Conservation (phyloP, 2,113 vertebrate genomes). For the Neolamprologus devosi region DNA sequence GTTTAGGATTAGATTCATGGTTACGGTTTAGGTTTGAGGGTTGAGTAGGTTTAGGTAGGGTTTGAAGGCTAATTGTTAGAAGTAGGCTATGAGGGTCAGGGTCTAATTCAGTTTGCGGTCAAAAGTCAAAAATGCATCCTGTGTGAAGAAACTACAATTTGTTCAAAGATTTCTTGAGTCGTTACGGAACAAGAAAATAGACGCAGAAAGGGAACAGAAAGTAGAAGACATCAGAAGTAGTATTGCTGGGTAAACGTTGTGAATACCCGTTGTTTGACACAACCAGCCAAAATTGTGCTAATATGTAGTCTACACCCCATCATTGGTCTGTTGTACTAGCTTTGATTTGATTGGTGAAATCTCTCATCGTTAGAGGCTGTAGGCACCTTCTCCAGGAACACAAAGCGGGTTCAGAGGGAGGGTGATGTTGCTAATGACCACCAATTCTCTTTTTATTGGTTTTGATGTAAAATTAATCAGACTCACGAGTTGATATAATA, state of each 20-base stretch:
- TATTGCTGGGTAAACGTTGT: neutral
- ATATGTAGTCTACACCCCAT: neutral
- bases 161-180: neutral
- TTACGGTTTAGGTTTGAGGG: neutral
- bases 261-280: neutral
- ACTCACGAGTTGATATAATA: neutral
- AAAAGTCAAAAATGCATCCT: neutral
- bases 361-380: neutral
- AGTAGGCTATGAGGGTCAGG: neutral
- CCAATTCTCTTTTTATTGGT: neutral
- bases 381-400: neutral
- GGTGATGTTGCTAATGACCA: neutral
- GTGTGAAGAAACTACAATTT: neutral
- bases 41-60: neutral
- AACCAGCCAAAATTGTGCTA: neutral
- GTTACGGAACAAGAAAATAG: neutral
- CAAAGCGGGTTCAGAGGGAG: neutral
- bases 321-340: neutral
- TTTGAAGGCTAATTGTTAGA: neutral
- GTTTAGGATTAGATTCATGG: neutral
- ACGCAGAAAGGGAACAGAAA: neutral
- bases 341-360: neutral
- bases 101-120: neutral
- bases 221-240: neutral
- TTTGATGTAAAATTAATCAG: neutral